Evolutionary conservation across 1,140 invertebrate species (phyloP).

Genomic region (Glossosoma conforme): DNA sequence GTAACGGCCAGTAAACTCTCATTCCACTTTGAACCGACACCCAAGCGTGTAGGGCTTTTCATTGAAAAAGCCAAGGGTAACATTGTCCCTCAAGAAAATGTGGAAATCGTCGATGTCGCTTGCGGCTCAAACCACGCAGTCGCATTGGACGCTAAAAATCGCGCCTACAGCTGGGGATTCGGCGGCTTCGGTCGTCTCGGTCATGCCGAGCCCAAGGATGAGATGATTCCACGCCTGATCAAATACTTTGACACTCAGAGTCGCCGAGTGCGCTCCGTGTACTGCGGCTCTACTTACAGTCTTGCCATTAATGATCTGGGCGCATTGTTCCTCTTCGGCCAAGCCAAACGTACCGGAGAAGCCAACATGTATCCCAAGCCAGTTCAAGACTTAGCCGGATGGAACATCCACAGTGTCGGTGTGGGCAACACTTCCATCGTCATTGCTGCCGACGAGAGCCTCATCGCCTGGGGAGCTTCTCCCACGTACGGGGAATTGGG

Average conservation of each 20-base stretch:
- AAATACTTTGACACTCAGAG: conserved; percentile 83
- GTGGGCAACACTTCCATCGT: conserved; percentile 78
- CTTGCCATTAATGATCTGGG: conserved; percentile 77
- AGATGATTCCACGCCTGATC: conserved; percentile 82
- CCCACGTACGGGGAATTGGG: conserved; percentile 91
- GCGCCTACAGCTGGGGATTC: conserved; percentile 91
- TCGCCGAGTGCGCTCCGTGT: conserved; percentile 72
- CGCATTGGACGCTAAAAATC: conserved; percentile 79
- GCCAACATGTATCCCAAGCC: conserved; percentile 97
- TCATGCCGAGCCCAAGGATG: conserved; percentile 87
- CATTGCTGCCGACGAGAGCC: conserved; percentile 81
- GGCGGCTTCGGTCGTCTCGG: conserved; percentile 89
- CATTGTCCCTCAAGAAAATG: conserved; percentile 74
- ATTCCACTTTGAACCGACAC: conserved; percentile 78
- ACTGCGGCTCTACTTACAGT: conserved; percentile 82
- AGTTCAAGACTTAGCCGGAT: conserved; percentile 82
- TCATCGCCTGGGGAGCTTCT: conserved; percentile 87
- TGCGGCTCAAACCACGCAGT: conserved; percentile 90
- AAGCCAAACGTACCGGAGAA: conserved; percentile 86
- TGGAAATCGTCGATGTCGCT: conserved; percentile 83
- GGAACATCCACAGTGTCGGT: conserved; percentile 80
- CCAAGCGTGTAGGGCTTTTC: conserved; percentile 79
- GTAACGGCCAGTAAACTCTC: conserved; percentile 82
- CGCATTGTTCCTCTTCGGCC: conserved; percentile 78
- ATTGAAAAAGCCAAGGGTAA: conserved; percentile 86